Base-by-base conservation (phyloP, 2,797 vertebrate species). In the Trachops cirrhosus region DNA sequence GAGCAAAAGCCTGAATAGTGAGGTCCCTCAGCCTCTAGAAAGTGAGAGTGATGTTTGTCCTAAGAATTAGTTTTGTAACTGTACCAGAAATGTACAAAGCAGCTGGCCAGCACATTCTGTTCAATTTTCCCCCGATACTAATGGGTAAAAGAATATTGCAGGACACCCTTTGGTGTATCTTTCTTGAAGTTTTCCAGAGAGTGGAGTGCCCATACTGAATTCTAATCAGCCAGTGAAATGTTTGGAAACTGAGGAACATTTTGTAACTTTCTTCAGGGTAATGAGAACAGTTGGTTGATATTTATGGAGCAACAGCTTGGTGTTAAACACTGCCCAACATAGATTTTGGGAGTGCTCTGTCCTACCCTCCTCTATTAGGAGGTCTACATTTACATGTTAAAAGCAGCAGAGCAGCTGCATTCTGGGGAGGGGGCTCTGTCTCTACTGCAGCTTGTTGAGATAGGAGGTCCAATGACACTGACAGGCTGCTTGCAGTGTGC, bases 401-500 rank as follows among this genome's bases (percentile, higher is more conserved):
- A 97, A 92, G 86, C 21, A 73, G 94, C 93, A 5, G 77, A 97
- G 54, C 98, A 98, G 98, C 98, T 98, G 98, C 12, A 44, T 50
- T 86, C 97, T 97, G 93, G 93, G 96, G 96, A 83, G 95, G 93
- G 95, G 7, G 34, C 95, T 93, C 89, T 75, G 88, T 91, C 91
- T 97, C 74, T 89, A 68, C 97, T 97, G 92, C 89, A 96, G 95
- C 91, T 92, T 71, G 50, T 96, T 82, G 74, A 21, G 91, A 74
- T 19, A 64, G 68, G 84, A 93, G 71, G 74, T 86, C 91, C 94
- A 74, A 1, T 24, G 15, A 22, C n/a, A 89, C 91, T 88, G 92
- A 96, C 16, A 89, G 96, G 95, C 91, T 96, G 96, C 97, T 97
- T 18, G 16, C 96, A 39, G 34, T 83, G 97, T 92, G 96, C 92